A percentile compares a stretch with the other conserved stretches of the same genome.
phyloP scores from a whole-genome alignment of 2,113 vertebrate genomes.

The Damaliscus lunatus region DNA sequence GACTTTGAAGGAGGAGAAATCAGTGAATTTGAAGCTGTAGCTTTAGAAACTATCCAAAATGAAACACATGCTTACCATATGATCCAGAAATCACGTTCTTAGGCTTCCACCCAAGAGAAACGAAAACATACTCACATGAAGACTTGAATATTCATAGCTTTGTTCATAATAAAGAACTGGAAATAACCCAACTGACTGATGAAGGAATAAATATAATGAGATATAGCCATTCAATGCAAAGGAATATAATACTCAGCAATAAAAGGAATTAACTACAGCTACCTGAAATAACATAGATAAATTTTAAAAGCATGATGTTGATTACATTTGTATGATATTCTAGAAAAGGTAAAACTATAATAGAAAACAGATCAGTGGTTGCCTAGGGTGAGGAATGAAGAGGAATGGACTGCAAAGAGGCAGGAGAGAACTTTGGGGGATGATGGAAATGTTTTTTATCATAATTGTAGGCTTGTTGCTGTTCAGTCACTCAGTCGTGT shows the following conservation, averaged over 20 bases:
- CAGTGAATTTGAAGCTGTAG: not conserved
- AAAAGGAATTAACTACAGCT: not conserved
- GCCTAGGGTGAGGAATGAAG: not conserved
- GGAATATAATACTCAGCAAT: not conserved
- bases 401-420: not conserved
- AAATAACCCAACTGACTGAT: not conserved
- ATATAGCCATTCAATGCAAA: not conserved
- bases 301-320: not conserved
- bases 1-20: slow-evolving; percentile 15
- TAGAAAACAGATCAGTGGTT: not conserved
- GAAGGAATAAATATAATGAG: not conserved
- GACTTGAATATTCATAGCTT: not conserved
- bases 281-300: not conserved
- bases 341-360: not conserved
- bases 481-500: not conserved
- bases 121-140: not conserved
- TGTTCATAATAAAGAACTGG: not conserved
- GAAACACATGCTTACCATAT: not conserved
- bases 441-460: not conserved
- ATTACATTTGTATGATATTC: not conserved
- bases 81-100: not conserved
- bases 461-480: not conserved
- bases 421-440: not conserved
- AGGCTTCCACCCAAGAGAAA: not conserved
- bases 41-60: slow-evolving; percentile 7